phyloP scores from a whole-genome alignment of 2,797 vertebrate species.

The Dendrocincla fuliginosa region DNA sequence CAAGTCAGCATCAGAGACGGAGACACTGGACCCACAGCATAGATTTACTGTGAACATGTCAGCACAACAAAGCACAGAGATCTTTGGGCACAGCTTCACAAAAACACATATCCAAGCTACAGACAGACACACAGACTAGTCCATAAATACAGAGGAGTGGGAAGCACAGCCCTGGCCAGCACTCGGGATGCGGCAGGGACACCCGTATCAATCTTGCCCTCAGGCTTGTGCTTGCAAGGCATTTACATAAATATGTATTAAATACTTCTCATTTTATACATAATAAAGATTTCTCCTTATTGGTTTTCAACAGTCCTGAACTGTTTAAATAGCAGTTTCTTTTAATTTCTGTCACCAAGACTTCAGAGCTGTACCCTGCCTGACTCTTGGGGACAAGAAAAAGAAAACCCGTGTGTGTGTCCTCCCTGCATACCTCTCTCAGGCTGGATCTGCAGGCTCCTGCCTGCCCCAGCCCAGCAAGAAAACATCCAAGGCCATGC shows the following conservation, averaged over 20 bases:
- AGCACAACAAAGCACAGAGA: conserved; percentile 45
- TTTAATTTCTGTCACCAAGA: conserved; percentile 19
- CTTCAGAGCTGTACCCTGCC: conserved; percentile 1
- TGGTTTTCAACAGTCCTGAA: conserved; percentile 71
- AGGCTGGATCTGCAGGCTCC: not conserved
- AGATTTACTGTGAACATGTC: conserved; percentile 61
- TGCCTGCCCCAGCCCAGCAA: not conserved
- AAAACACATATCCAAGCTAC: conserved; percentile 59
- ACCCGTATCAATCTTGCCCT: not conserved
- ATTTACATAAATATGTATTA: conserved; percentile 69
- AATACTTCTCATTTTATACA: conserved; percentile 68
- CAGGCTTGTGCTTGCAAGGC: conserved; percentile 56
- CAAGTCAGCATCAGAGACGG: not conserved
- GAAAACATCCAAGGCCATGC: not conserved
- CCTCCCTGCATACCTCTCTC: conserved; percentile 5
- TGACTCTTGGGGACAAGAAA: not conserved
- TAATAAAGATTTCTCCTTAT: conserved; percentile 72
- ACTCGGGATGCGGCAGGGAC: not conserved
- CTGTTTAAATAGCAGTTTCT: conserved; percentile 57
- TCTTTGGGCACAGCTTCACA: conserved; percentile 79
- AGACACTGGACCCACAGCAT: conserved; percentile 4
- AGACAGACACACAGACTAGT: conserved; percentile 39
- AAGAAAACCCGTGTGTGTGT: not conserved
- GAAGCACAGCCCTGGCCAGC: conserved; percentile 19
- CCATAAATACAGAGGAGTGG: conserved; percentile 23